Evolutionary conservation across 2,113 vertebrate genomes (phyloP).

Genomic region (Cyprinodon variegatus): DNA sequence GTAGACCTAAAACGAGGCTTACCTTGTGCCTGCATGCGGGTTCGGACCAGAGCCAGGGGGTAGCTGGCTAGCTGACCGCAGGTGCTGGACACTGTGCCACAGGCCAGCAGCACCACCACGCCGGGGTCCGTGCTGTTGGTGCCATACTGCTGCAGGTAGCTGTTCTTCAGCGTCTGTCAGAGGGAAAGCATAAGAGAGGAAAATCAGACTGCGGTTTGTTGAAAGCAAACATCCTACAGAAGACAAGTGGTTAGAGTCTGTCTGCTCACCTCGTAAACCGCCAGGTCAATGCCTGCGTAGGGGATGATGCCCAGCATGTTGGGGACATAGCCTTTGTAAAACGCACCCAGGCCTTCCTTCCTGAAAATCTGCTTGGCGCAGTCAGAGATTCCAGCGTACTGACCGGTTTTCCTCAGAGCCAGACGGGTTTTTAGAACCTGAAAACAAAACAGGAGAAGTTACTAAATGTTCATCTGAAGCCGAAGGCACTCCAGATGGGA

Average conservation of each 20-base stretch:
- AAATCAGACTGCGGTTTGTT: not conserved
- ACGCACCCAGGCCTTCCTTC: slow-evolving; percentile 86
- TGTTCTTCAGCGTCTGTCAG: slow-evolving; percentile 89
- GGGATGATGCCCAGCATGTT: slow-evolving; percentile 98
- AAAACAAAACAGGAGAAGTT: not conserved
- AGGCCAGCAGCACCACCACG: slow-evolving; percentile 90
- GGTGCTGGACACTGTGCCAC: slow-evolving; percentile 94
- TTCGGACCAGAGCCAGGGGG: slow-evolving; percentile 91
- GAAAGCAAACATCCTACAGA: too few species aligned
- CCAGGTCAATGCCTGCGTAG: slow-evolving; percentile 94
- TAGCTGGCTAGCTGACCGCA: slow-evolving; percentile 97
- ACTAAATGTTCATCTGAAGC: not conserved
- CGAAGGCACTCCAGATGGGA: accelerated
- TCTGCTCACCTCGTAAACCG: slow-evolving; percentile 90
- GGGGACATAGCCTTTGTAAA: slow-evolving; percentile 96
- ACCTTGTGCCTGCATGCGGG: slow-evolving; percentile 98
- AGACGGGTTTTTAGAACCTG: slow-evolving; percentile 96
- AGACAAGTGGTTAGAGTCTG: too few species aligned
- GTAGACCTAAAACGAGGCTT: slow-evolving; percentile 40
- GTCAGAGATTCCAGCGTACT: slow-evolving; percentile 89
- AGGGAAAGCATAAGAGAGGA: not conserved
- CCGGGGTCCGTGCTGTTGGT: slow-evolving; percentile 85
- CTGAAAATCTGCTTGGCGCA: slow-evolving; percentile 90
- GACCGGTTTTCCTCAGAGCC: slow-evolving; percentile 88
- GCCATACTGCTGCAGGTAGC: slow-evolving; percentile 88